phyloP scores from a whole-genome alignment of 2,888 invertebrate genomes.

The Agonum fuliginosum region DNA sequence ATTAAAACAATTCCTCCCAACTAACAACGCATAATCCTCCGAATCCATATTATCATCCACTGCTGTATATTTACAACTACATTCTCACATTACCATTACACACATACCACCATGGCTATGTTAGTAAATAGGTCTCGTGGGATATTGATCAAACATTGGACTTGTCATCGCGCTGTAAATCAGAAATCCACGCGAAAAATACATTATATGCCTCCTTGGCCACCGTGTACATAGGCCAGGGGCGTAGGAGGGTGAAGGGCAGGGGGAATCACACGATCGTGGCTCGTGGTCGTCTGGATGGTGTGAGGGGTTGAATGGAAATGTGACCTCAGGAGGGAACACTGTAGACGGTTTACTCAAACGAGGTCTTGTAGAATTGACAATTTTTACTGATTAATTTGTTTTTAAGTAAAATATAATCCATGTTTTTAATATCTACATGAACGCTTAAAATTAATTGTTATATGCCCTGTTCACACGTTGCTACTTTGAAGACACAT shows the following conservation, averaged over 20 bases:
- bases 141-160: conserved; percentile 58
- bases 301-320: not conserved
- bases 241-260: conserved; percentile 11
- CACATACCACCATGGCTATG: not conserved
- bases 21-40: not conserved
- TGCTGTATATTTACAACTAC: not conserved
- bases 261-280: not conserved
- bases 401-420: no score
- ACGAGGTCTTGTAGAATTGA: no score
- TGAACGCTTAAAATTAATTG: no score
- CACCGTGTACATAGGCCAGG: not conserved
- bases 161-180: conserved; percentile 53
- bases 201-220: conserved; percentile 49
- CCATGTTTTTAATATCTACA: no score
- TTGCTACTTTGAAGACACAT: no score
- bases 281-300: not conserved
- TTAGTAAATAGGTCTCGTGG: conserved; percentile 16
- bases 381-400: no score
- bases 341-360: no score
- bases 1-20: no score
- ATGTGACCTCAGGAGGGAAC: no score
- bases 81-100: not conserved
- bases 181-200: conserved; percentile 56
- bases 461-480: no score
- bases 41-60: not conserved